Base-by-base conservation (phyloP, 2,888 invertebrate species). In the Melinaea marsaeus region DNA sequence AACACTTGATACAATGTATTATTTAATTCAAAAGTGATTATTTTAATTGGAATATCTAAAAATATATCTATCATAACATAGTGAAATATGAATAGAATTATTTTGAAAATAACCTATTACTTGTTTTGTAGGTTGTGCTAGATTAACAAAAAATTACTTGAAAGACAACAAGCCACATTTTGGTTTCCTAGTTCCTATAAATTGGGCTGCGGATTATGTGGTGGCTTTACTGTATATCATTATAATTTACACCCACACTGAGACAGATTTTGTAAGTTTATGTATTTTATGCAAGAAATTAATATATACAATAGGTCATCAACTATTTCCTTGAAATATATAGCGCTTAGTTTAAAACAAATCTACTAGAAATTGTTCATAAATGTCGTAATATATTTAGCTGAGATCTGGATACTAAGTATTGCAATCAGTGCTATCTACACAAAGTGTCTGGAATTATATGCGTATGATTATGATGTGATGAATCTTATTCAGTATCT, bases 131-230 rank as follows among this genome's bases (percentile, higher is more conserved):
- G 85, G 85, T 9, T 85, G 85, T 58, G 74, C 77, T 3, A 71
- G 79, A 33, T 54, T 76, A 22, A 78, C 79, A 2, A 73, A 61
- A 46, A 66, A 63, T 2, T 64, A 69, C 51, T 63, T 59, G 3
- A 34, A 63, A 0, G 46, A 68, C 6, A 66, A 65, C 0, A 37
- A 65, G 13, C 9, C 13, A 2, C 57, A 37, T 2, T 72, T 75
- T 11, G 68, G 74, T 47, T 85, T 84, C 54, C 67, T 85, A 0
- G 84, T 85, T 0, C 83, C 87, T 0, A 74, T 63, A 22, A 32
- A 71, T 9, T 85, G 84, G 85, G 64, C 69, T 0, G 65, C 78
- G 1, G 87, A 88, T 63, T 88, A 87, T 47, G 66, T 84, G 3
- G 69, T 88, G 0, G 80, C 86, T 1, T 63, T 85, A 65, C 72